Conservation (phyloP, 2,888 invertebrate genomes). For the Anthophora plumipes region DNA sequence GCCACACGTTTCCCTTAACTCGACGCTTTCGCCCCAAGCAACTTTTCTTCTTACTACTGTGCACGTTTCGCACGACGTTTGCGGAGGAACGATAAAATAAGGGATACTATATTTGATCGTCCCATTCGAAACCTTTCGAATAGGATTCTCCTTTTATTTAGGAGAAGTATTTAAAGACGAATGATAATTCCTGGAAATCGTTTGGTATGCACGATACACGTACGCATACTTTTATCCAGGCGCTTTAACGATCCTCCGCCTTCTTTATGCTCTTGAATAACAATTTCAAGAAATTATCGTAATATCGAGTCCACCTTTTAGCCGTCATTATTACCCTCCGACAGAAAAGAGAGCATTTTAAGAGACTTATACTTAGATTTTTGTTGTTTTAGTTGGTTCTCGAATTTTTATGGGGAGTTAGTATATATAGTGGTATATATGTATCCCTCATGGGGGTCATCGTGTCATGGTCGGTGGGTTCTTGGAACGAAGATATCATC, state of each 20-base stretch:
- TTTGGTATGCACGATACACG: conserved; percentile 1
- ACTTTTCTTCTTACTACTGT: background rate
- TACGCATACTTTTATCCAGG: background rate
- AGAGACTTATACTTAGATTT: background rate
- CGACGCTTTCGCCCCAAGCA: conserved; percentile 23
- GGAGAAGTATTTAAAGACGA: background rate
- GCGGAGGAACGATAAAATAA: too few relatives aligned
- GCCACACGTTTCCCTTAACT: conserved; percentile 28
- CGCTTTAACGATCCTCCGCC: background rate
- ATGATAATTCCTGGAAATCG: background rate
- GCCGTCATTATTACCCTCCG: background rate
- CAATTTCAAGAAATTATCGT: conserved; percentile 8
- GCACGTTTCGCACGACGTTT: too few relatives aligned
- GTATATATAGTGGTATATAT: conserved; percentile 34
- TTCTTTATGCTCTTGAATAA: background rate
- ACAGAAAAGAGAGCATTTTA: too few relatives aligned
- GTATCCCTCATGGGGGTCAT: conserved; percentile 42
- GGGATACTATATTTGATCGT: too few relatives aligned
- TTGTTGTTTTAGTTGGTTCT: background rate
- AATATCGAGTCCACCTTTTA: background rate
- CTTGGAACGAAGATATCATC: conserved; percentile 39
- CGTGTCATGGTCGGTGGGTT: conserved; percentile 50
- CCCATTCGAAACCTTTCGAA: too few relatives aligned
- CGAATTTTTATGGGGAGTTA: conserved; percentile 18
- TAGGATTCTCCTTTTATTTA: too few relatives aligned